Evolutionary conservation across 2,797 vertebrate species (phyloP), one percentile per base, ranked within the genome.

Genomic region (Vireo griseus): DNA sequence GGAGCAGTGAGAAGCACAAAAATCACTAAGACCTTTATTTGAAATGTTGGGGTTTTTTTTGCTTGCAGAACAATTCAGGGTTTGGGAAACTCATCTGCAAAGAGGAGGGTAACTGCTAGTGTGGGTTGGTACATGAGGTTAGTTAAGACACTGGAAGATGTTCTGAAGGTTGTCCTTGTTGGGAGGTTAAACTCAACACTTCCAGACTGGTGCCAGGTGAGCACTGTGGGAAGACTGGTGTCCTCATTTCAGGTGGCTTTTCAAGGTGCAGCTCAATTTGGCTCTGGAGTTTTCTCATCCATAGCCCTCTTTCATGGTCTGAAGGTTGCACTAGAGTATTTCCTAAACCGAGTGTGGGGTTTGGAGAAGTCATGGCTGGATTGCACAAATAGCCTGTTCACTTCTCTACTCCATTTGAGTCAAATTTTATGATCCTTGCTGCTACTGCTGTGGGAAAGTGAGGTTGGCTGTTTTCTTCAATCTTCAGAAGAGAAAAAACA

Each of bases 331-430:
- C 40, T 75, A 0, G 11, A 48, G 7, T 29, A 3, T 48, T 85
- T 79, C 21, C 8, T 67, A 55, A 79, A 25, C 13, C 37, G 14
- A 3, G 5, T 6, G 25, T 55, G 35, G 51, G 22, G 6, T 54
- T 25, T 63, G 48, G 45, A 79, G 66, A 9, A 75, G 18, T 28
- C 33, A 11, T 44, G 5, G 11, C 42, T 77, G 51, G 51, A 10
- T 61, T 25, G 11, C 10, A 39, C 0, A 10, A 61, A 13, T 37
- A 68, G 6, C 42, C 35, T 61, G 3, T 37, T 73, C 42, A 12
- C 12, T 63, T 62, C 7, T 47, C 15, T 28, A 7, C 45, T n/a
- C 48, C 0, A 0, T 44, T 51, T 52, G 54, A 61, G 29, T 47
- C 4, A 2, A 11, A 2, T 0, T 21, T 75, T 84, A 72, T 84